Base-by-base conservation (phyloP, 2,113 vertebrate species). In the Halcyon senegalensis region DNA sequence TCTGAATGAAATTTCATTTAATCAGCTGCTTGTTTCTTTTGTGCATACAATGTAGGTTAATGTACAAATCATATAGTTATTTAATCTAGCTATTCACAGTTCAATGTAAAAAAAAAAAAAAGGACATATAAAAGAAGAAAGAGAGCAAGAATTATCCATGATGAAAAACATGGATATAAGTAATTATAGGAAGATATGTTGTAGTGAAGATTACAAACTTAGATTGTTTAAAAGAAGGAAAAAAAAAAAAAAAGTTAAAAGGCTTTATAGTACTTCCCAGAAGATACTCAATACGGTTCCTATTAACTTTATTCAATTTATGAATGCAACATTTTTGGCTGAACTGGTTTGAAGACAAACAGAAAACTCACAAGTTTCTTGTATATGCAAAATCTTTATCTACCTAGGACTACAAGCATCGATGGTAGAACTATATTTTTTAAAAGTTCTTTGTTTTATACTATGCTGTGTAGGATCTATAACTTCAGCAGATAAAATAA, bases 241-340 rank as follows among this genome's bases (percentile, higher is more conserved):
- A 2, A 8, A 1, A 73, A 60, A 16, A 28, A 11, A 37, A 24
- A 51, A 17, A 27, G 17, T 1, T 8, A 37, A 72, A 76, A 19
- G 1, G 0, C 10, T 48, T 33, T 59, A 24, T 50, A 37, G n/a
- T 70, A 46, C 3, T 43, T 7, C 2, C 4, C 19, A 51, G 16
- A 74, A 62, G 11, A 64, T 15, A 41, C 4, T 60, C 74, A 31
- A 48, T 53, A 39, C 5, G 5, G 5, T 23, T 87, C 4, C 3
- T 59, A 19, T 43, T 15, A 51, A 44, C 20, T 51, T 58, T 46
- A 67, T 63, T 92, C 46, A 11, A 9, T 39, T 87, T 92, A 68
- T 25, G 43, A 39, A 39, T 68, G 11, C 1, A 64, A 8, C 4
- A 10, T 48, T 68, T 81, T 87, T 81, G 35, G 2, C 20, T 78